Evolutionary conservation across 2,797 vertebrate species (phyloP).

Genomic region (Loris lydekkerianus): DNA sequence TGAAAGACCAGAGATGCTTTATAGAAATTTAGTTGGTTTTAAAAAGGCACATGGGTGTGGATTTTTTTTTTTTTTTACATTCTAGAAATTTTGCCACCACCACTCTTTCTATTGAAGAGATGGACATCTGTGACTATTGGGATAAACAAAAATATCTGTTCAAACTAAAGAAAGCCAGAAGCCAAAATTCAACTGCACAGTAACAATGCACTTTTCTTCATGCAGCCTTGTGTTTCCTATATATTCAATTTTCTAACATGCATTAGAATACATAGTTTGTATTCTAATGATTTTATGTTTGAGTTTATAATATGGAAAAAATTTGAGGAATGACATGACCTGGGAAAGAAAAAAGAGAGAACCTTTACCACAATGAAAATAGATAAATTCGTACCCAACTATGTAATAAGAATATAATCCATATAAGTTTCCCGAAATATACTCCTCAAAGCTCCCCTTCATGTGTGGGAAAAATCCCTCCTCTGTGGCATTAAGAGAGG

Average conservation of each 20-base stretch:
- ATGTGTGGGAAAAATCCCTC: conserved; percentile 73
- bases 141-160: conserved; percentile 69
- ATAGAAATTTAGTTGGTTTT: conserved; percentile 81
- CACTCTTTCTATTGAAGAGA: conserved; percentile 67
- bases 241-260: conserved; percentile 76
- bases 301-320: conserved; percentile 75
- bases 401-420: conserved; percentile 79
- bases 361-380: conserved; percentile 83
- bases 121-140: conserved; percentile 66
- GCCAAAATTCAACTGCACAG: conserved; percentile 81
- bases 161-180: conserved; percentile 76
- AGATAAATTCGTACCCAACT: conserved; percentile 77
- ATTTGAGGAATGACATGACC: conserved; percentile 71
- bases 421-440: conserved; percentile 83
- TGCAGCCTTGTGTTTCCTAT: conserved; percentile 78
- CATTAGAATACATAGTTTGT: conserved; percentile 77
- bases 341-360: conserved; percentile 71
- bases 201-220: conserved; percentile 83
- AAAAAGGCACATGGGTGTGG: conserved; percentile 88
- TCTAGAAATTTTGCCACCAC: conserved; percentile 79
- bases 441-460: conserved; percentile 79
- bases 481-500: conserved; percentile 73
- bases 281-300: conserved; percentile 82
- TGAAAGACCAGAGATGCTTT: conserved; percentile 83
- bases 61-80: conserved; percentile 77